These are phyloP conservation scores for Pimephales promelas DNA, from an alignment of 2,113 vertebrate species.

Conservation along the genomic window DNA sequence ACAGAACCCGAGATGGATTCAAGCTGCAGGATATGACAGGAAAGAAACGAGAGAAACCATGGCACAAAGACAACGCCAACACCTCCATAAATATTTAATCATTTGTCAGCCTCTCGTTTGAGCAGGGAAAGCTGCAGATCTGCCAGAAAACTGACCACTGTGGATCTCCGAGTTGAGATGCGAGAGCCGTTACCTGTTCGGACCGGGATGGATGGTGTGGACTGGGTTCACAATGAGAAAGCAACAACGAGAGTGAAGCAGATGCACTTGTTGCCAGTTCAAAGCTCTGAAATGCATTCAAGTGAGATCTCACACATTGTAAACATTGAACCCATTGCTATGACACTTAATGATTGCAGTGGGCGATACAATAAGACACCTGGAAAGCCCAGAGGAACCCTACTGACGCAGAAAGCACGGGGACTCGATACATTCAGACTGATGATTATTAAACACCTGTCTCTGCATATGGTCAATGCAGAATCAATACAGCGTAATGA, in stretches of 20 bases:
- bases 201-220: constrained; percentile 32
- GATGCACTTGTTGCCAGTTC: constrained; percentile 9
- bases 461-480: constrained; percentile 50
- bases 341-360: constrained; percentile 10
- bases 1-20: constrained; percentile 59
- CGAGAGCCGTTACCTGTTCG: constrained; percentile 46
- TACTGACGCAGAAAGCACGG: not conserved
- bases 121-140: constrained; percentile 44
- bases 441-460: constrained; percentile 33
- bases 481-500: constrained; percentile 44
- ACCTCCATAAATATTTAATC: constrained; percentile 29
- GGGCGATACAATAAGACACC: constrained; percentile 20
- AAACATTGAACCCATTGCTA: not conserved
- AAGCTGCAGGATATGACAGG: constrained; percentile 24
- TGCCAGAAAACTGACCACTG: constrained; percentile 65
- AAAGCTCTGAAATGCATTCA: constrained; percentile 10
- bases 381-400: not conserved
- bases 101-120: constrained; percentile 28
- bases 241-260: not conserved
- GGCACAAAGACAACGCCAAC: constrained; percentile 31
- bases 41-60: constrained; percentile 41
- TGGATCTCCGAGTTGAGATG: constrained; percentile 63
- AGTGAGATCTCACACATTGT: not conserved
- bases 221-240: constrained; percentile 15
- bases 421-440: not conserved